Percentiles rank a stretch among this genome's conserved stretches.
phyloP scores from a whole-genome alignment of 2,113 vertebrate genomes.

The Otus sunia region DNA sequence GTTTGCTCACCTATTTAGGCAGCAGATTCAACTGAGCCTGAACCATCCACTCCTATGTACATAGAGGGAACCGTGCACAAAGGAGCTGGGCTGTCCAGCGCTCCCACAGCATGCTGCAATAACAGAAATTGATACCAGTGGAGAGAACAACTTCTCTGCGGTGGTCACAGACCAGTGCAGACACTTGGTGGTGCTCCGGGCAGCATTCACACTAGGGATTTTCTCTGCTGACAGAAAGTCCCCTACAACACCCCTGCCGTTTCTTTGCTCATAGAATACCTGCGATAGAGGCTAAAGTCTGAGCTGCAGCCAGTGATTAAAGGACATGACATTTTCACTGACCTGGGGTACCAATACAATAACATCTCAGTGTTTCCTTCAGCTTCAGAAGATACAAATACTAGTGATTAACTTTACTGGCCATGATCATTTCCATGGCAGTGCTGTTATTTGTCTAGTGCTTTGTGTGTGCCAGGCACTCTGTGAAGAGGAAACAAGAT shows the following conservation, averaged over 20 bases:
- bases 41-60: not conserved
- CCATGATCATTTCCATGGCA: conserved; percentile 32
- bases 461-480: not conserved
- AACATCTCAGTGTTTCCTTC: not conserved
- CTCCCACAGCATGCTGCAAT: not conserved
- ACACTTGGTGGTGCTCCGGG: not conserved
- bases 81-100: not conserved
- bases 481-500: not conserved
- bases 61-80: not conserved
- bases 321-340: not conserved
- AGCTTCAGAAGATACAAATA: not conserved
- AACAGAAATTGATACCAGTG: not conserved
- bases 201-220: not conserved
- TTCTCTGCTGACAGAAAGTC: not conserved
- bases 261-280: not conserved
- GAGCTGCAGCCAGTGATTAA: not conserved
- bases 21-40: not conserved
- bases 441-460: not conserved
- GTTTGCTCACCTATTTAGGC: not conserved
- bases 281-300: not conserved
- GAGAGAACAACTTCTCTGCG: not conserved
- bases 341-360: not conserved
- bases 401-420: not conserved
- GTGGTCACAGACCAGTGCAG: not conserved
- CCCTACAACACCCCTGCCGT: not conserved